Percentiles rank a stretch among this genome's conserved stretches.
These are phyloP conservation scores for Oegoconia quadripuncta DNA, from an alignment of 2,888 invertebrate species.

Conservation along the genomic window DNA sequence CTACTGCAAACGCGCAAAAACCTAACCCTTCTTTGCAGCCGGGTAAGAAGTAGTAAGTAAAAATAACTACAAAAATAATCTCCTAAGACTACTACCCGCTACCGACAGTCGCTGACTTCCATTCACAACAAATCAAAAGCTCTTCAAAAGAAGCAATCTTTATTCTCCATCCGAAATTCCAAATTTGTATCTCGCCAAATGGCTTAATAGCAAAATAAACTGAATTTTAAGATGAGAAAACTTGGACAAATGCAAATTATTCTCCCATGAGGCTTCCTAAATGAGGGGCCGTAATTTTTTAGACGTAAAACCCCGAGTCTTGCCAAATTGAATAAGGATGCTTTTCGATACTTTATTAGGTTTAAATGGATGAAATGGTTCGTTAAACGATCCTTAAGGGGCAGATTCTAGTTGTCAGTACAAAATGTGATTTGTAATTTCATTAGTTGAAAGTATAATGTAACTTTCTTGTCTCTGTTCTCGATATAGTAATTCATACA, in stretches of 20 bases:
- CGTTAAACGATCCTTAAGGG: slow-evolving; percentile 48
- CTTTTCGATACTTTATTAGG: slow-evolving; percentile 70
- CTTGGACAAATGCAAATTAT: slow-evolving; percentile 46
- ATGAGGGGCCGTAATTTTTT: slow-evolving; percentile 38
- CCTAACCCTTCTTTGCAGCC: too few relatives aligned
- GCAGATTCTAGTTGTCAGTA: too few relatives aligned
- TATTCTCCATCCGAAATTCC: slow-evolving; percentile 43
- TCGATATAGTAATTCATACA: too few relatives aligned
- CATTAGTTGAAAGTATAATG: too few relatives aligned
- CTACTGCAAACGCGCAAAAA: too few relatives aligned
- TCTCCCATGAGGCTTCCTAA: slow-evolving; percentile 48
- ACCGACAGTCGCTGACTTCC: neutral
- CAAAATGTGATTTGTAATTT: too few relatives aligned
- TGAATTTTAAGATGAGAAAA: slow-evolving; percentile 52
- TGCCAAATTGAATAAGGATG: slow-evolving; percentile 64
- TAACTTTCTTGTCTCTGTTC: too few relatives aligned
- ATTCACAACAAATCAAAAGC: slow-evolving; percentile 32
- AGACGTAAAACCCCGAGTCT: slow-evolving; percentile 30
- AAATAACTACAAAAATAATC: too few relatives aligned
- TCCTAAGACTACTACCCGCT: neutral
- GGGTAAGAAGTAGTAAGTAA: too few relatives aligned
- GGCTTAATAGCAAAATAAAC: slow-evolving; percentile 64
- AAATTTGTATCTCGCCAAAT: slow-evolving; percentile 54
- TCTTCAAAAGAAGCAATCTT: slow-evolving; percentile 39
- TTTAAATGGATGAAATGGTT: slow-evolving; percentile 66